phyloP scores from a whole-genome alignment of 2,113 vertebrate genomes.

The Bubo bubo region DNA sequence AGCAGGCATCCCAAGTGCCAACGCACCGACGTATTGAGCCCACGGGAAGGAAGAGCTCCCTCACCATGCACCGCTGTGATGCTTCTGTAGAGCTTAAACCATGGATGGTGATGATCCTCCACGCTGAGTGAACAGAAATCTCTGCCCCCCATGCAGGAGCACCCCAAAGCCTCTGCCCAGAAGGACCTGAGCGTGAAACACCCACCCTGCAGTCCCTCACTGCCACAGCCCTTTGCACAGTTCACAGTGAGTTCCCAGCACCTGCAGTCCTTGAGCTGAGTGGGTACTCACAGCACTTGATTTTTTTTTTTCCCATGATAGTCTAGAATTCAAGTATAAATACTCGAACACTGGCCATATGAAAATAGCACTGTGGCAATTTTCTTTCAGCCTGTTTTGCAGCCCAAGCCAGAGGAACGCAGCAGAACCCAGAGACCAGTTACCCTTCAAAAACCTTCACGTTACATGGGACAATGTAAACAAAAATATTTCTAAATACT shows the following conservation, averaged over 20 bases:
- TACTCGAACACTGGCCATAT: background rate
- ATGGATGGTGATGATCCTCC: rapidly evolving
- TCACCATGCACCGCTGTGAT: rapidly evolving
- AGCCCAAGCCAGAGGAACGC: background rate
- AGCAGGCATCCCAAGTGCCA: background rate
- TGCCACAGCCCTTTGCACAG: background rate
- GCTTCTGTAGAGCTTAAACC: background rate
- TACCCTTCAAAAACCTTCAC: background rate
- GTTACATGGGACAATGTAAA: background rate
- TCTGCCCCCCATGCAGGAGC: background rate
- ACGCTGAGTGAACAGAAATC: rapidly evolving
- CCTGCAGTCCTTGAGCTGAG: background rate
- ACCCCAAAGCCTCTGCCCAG: background rate
- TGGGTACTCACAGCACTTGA: no score
- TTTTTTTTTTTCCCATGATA: background rate
- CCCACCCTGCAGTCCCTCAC: rapidly evolving
- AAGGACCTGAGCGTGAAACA: rapidly evolving
- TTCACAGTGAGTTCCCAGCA: rapidly evolving
- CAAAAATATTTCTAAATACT: background rate
- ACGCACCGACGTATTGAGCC: background rate
- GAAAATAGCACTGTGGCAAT: rapidly evolving
- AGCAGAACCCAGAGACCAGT: background rate
- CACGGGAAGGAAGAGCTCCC: background rate
- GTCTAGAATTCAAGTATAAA: background rate
- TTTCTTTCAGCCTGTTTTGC: background rate